Conservation (phyloP, 2,797 vertebrate species). For the Melanotaenia maccullochi region DNA sequence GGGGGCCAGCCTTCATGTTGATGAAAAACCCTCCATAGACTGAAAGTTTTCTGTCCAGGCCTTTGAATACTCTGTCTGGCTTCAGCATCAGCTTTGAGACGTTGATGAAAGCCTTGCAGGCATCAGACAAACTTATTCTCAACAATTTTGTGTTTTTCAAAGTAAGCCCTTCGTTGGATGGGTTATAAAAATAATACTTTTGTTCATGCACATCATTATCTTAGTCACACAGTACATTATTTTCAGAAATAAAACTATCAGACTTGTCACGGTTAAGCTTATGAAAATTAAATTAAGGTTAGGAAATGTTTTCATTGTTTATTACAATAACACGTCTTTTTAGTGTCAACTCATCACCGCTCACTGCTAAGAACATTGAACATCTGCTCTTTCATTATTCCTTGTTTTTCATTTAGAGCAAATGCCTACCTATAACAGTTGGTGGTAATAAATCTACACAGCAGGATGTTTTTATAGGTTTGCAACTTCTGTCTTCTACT, state of each 20-base stretch:
- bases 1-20: conserved; percentile 22
- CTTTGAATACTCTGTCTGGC: conserved; percentile 58
- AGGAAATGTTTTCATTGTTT: neutral
- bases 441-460: conserved; percentile 9
- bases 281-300: neutral
- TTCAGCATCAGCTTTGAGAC: conserved; percentile 26
- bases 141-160: conserved; percentile 81
- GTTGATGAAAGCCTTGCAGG: conserved; percentile 41
- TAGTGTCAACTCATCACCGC: neutral
- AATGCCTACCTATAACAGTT: neutral
- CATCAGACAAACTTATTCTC: conserved; percentile 78
- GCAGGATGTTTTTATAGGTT: conserved; percentile 16
- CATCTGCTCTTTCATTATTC: conserved; percentile 15
- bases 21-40: conserved; percentile 30
- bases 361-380: neutral
- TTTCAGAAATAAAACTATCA: too few relatives aligned
- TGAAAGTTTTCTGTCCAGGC: conserved; percentile 51
- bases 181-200: neutral
- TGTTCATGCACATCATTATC: neutral
- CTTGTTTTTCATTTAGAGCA: conserved; percentile 4
- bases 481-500: conserved; percentile 14
- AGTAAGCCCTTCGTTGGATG: conserved; percentile 66
- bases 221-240: neutral
- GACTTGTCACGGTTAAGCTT: neutral
- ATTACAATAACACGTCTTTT: neutral